Evolutionary conservation across 2,797 vertebrate genomes (phyloP).

Genomic region (Schizothorax lantsangensis): DNA sequence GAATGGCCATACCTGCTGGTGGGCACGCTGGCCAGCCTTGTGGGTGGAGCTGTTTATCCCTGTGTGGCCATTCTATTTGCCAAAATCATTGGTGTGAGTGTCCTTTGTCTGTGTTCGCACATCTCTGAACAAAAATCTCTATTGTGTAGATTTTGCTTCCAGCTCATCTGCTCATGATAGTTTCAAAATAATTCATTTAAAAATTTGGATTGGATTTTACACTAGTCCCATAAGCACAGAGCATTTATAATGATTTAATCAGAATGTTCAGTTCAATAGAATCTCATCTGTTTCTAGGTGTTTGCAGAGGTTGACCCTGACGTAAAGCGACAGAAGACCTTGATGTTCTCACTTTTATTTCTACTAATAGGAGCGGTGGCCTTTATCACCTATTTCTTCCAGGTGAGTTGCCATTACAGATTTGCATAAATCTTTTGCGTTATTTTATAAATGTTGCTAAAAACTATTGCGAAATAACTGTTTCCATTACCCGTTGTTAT

Average conservation of each 20-base stretch:
- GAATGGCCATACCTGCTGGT: constrained; percentile 73
- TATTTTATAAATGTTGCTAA: not conserved
- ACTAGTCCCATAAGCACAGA: not conserved
- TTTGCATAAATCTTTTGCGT: not conserved
- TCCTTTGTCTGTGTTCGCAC: constrained; percentile 24
- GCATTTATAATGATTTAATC: not conserved
- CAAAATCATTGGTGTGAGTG: constrained; percentile 69
- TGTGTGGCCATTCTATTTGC: constrained; percentile 64
- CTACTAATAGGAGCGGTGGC: constrained; percentile 59
- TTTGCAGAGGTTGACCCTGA: constrained; percentile 65
- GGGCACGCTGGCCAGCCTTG: constrained; percentile 72
- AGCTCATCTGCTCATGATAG: not conserved
- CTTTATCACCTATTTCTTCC: constrained; percentile 59
- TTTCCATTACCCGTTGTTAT: not conserved
- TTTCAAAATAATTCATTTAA: not conserved
- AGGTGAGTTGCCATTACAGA: constrained; percentile 35
- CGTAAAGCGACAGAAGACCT: constrained; percentile 57
- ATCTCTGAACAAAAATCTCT: constrained; percentile 13
- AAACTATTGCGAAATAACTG: not conserved
- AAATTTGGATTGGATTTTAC: not conserved
- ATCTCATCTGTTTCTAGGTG: constrained; percentile 50
- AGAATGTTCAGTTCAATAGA: not conserved
- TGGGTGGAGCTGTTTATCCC: constrained; percentile 73
- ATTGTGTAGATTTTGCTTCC: not conserved
- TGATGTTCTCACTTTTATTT: constrained; percentile 66